Base-by-base conservation (phyloP, 2,888 invertebrate species). In the Lepidochrysops patricia region DNA sequence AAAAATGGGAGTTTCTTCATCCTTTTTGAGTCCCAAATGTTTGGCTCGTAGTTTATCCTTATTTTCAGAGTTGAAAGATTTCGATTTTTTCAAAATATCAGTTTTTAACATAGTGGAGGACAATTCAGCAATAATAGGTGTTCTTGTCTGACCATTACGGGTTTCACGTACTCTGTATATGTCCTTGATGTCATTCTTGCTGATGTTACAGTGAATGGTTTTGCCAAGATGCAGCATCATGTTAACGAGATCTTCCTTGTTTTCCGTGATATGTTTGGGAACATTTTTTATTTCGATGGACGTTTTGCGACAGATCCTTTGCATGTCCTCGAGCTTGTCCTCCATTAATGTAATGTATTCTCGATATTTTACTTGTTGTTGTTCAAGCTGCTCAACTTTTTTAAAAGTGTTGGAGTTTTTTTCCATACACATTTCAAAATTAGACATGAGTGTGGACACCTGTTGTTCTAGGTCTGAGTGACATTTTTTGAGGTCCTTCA, bases 261-360 rank as follows among this genome's bases (percentile, higher is more conserved):
- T 59, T 57, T 67, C 65, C 2, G 49, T 58, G 2, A 4, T 6
- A 2, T n/a, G 35, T 62, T 15, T 61, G 2, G 63, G 67, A 2
- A 67, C 63, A 37, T 66, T 67, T 59, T 66, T 67, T 9, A 67
- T 62, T 62, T 67, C 64, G 4, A 67, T 32, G 25, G 62, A 61
- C 0, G 57, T 19, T 58, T 66, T 68, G 0, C 64, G 57, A 37
- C 6, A 19, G 1, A 26, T 19, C 12, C 59, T 50, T 19, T 65
- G 66, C 6, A 65, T 4, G 9, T 67, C 65, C 25, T 64, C 65
- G 1, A 67, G 43, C 43, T 60, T 66, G 26, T 61, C 50, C 37
- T 66, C 65, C 2, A 67, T 7, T 0, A 62, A 0, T 6, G 32
- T 32, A 2, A 66, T 66, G 29, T 64, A 61, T 19, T 61, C 56